Evolutionary conservation across 2,797 vertebrate species (phyloP).

Genomic region (Epinephelus coioides): DNA sequence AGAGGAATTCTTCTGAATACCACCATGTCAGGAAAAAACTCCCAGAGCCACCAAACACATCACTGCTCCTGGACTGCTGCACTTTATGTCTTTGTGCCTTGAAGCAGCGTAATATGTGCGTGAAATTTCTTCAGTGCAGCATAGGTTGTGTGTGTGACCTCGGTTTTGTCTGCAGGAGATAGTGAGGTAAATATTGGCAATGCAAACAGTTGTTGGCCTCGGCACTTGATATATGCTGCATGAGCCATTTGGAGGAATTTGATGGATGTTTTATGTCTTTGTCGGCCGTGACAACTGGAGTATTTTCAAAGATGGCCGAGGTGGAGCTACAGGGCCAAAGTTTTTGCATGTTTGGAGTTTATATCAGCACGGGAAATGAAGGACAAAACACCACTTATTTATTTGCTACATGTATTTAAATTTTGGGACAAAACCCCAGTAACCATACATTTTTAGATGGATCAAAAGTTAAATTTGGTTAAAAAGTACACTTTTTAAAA

Average conservation of each 20-base stretch:
- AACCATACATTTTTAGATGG: not conserved
- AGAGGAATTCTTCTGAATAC: conserved; percentile 2
- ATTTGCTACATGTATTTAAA: too few relatives aligned
- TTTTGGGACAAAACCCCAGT: not conserved
- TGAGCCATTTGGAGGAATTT: conserved; percentile 48
- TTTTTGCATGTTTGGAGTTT: not conserved
- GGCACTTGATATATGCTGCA: conserved; percentile 42
- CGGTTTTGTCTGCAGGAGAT: conserved; percentile 50
- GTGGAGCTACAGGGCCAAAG: not conserved
- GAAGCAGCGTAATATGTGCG: conserved; percentile 31
- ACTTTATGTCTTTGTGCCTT: conserved; percentile 54
- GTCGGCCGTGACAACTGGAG: conserved; percentile 24
- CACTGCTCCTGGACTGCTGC: conserved; percentile 28
- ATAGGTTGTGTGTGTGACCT: conserved; percentile 44
- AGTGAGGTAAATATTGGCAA: conserved; percentile 66
- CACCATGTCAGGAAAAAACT: conserved; percentile 8
- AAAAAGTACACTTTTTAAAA: not conserved
- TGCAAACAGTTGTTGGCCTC: conserved; percentile 10
- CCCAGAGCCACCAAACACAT: conserved; percentile 20
- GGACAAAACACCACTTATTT: not conserved
- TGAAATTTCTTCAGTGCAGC: conserved; percentile 28
- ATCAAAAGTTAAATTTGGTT: not conserved
- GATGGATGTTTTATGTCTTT: conserved; percentile 56
- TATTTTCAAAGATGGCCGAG: conserved; percentile 22
- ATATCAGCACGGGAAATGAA: not conserved